Conservation (phyloP, 1,140 invertebrate species). For the Sycophila sp. region DNA sequence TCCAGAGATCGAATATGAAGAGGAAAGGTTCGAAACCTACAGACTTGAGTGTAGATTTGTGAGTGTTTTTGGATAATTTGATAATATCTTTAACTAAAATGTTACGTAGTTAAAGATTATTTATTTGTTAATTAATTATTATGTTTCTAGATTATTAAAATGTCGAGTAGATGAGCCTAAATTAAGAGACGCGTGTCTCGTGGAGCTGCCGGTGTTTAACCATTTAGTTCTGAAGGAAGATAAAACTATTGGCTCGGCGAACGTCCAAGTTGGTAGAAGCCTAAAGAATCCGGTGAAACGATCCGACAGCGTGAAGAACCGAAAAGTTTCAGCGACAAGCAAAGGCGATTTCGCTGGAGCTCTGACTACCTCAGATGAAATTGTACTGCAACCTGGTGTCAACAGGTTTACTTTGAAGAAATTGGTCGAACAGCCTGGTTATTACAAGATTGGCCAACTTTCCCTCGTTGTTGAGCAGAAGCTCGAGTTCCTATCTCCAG, state of each 20-base stretch:
- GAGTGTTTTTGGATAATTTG: conserved; percentile 43
- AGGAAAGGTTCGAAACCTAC: conserved; percentile 45
- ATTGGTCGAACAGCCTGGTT: conserved; percentile 69
- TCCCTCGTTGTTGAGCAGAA: conserved; percentile 70
- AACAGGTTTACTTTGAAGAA: conserved; percentile 76
- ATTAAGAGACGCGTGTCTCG: conserved; percentile 68
- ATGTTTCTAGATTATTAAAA: conserved; percentile 59
- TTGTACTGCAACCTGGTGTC: conserved; percentile 74
- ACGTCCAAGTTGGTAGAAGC: conserved; percentile 69
- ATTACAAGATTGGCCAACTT: conserved; percentile 71
- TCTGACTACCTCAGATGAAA: conserved; percentile 66
- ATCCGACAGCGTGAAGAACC: conserved; percentile 70
- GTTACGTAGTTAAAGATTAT: no score
- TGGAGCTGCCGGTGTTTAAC: conserved; percentile 74
- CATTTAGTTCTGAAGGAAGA: conserved; percentile 84
- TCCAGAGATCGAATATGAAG: conserved; percentile 51
- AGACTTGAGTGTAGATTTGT: conserved; percentile 54
- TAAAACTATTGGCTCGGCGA: conserved; percentile 75
- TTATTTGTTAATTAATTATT: conserved; percentile 23
- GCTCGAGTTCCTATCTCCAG: conserved; percentile 64
- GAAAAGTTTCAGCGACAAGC: conserved; percentile 65
- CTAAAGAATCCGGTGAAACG: conserved; percentile 67
- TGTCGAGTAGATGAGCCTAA: conserved; percentile 69
- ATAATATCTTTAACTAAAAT: no score
- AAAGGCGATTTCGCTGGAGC: conserved; percentile 73